Conservation (phyloP, 1,140 invertebrate species). For the Sinella curviseta region DNA sequence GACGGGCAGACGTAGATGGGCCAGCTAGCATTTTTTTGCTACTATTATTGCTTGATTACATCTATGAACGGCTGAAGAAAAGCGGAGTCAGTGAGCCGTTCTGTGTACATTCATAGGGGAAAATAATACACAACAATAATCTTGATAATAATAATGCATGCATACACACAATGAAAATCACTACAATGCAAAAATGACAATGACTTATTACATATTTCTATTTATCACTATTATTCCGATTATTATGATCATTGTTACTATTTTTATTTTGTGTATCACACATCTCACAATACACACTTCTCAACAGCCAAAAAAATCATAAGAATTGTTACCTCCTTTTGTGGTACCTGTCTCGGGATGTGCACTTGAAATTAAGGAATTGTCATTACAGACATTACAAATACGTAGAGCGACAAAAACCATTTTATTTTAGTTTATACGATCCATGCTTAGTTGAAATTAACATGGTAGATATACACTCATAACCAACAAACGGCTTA, state of each 20-base stretch:
- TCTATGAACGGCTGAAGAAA: not conserved
- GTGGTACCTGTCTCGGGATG: not conserved
- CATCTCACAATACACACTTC: not conserved
- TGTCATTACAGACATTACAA: not conserved
- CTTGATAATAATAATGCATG: not conserved
- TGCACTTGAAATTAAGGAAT: not conserved
- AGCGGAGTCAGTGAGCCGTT: constrained; percentile 10
- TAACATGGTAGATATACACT: not conserved
- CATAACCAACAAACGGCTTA: too few species aligned
- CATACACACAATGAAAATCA: not conserved
- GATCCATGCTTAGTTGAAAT: not conserved
- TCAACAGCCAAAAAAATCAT: not conserved
- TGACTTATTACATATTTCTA: constrained; percentile 33
- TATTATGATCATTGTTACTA: too few species aligned
- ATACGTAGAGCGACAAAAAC: not conserved
- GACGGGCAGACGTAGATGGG: constrained; percentile 21
- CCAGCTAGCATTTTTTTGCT: not conserved
- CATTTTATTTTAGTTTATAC: too few species aligned
- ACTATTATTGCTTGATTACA: not conserved
- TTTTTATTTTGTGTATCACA: constrained; percentile 1
- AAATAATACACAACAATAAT: too few species aligned
- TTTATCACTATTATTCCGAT: constrained; percentile 7
- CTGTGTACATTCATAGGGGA: not conserved
- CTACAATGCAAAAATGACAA: constrained; percentile 45
- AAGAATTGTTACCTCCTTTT: not conserved